phyloP scores from a whole-genome alignment of 2,888 invertebrate species.

The Digitonthophagus gazella region DNA sequence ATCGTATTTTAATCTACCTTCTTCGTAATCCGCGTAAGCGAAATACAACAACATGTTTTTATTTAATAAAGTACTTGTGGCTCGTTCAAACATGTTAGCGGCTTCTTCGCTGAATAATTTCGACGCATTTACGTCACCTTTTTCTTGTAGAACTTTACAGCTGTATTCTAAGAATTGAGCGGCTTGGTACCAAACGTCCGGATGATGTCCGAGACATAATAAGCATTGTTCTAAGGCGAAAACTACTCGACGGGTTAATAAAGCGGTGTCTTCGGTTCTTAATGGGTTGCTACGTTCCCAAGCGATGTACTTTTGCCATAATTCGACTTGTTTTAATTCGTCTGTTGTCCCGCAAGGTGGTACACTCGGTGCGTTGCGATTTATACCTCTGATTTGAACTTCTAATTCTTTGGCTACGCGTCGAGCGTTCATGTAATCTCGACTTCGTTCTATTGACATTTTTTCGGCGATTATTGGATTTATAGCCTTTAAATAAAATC shows the following conservation, averaged over 20 bases:
- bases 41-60: constrained; percentile 94
- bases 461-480: constrained; percentile 91
- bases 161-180: constrained; percentile 96
- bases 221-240: constrained; percentile 98
- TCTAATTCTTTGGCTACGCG: constrained; percentile 96
- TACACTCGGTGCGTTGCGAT: constrained; percentile 92
- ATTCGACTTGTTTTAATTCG: constrained; percentile 92
- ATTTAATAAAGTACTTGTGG: constrained; percentile 83
- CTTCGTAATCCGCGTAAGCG: constrained; percentile 98
- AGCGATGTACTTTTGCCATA: constrained; percentile 98
- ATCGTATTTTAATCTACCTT: constrained; percentile 92
- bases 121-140: constrained; percentile 92
- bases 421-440: constrained; percentile 97
- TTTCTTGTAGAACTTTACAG: constrained; percentile 89
- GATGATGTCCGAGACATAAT: constrained; percentile 94
- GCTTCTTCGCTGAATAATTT: constrained; percentile 94
- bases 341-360: constrained; percentile 91
- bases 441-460: constrained; percentile 93
- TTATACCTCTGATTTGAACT: constrained; percentile 90
- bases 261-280: constrained; percentile 91
- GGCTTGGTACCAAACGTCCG: constrained; percentile 99
- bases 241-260: constrained; percentile 92
- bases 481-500: constrained; percentile 41
- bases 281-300: constrained; percentile 98
- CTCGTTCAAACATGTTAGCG: constrained; percentile 91